Conservation (phyloP, 2,797 vertebrate genomes). For the Allobates femoralis region DNA sequence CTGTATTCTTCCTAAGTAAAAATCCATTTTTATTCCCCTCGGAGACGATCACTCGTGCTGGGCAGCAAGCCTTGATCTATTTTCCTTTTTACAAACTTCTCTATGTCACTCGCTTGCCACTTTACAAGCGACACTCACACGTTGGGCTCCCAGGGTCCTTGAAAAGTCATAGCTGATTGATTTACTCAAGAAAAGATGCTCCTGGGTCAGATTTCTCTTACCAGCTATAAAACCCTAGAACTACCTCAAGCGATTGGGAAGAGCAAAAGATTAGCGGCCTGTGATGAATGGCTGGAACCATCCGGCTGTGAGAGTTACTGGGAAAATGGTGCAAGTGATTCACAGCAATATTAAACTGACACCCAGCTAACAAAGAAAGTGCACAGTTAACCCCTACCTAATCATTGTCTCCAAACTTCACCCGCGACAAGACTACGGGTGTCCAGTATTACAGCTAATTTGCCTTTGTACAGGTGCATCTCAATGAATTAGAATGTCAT, state of each 20-base stretch:
- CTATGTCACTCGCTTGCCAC: neutral
- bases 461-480: neutral
- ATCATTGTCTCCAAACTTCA: neutral
- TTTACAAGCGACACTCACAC: constrained; percentile 57
- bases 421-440: neutral
- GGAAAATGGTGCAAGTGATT: constrained; percentile 53
- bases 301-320: constrained; percentile 53
- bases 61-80: constrained; percentile 59
- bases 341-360: constrained; percentile 61
- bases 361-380: constrained; percentile 47
- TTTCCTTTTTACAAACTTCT: constrained; percentile 59
- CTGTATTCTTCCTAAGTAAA: constrained; percentile 62
- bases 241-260: constrained; percentile 52
- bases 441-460: neutral
- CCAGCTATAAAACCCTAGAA: constrained; percentile 57
- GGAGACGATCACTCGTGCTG: constrained; percentile 57
- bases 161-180: constrained; percentile 61
- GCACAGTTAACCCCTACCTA: constrained; percentile 25
- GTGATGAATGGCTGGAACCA: constrained; percentile 52
- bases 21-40: constrained; percentile 63
- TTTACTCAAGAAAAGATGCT: constrained; percentile 54
- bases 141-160: constrained; percentile 52
- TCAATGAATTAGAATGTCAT: too few relatives aligned
- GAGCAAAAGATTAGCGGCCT: constrained; percentile 55
- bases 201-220: constrained; percentile 59